These are phyloP conservation scores for Odontocolon sp. DNA, from an alignment of 2,888 invertebrate genomes.

Conservation along the genomic window DNA sequence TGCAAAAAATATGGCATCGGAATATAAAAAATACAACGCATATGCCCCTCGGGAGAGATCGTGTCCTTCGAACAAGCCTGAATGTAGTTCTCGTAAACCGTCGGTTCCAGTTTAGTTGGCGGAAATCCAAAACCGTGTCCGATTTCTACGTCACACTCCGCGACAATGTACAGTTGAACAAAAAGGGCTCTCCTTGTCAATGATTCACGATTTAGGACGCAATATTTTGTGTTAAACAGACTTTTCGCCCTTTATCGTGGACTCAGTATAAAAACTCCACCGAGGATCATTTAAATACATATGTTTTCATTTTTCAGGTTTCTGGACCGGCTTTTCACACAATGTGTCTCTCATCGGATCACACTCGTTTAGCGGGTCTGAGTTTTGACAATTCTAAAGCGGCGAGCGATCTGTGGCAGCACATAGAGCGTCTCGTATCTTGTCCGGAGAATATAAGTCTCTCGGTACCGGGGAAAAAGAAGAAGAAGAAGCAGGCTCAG, in stretches of 20 bases:
- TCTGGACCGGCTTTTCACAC: slow-evolving; percentile 90
- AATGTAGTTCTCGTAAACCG: neutral
- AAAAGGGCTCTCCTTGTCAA: neutral
- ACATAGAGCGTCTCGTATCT: slow-evolving; percentile 87
- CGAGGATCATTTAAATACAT: neutral
- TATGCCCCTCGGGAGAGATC: too few relatives aligned
- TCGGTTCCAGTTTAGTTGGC: slow-evolving; percentile 42
- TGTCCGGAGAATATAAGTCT: slow-evolving; percentile 90
- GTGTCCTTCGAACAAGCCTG: slow-evolving; percentile 1
- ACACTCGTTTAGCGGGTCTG: slow-evolving; percentile 88
- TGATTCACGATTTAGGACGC: neutral
- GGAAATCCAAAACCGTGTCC: slow-evolving; percentile 36
- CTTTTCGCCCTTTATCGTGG: neutral
- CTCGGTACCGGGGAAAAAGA: slow-evolving; percentile 86
- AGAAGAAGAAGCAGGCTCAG: slow-evolving; percentile 83
- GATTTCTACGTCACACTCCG: slow-evolving; percentile 8
- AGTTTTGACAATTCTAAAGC: slow-evolving; percentile 90
- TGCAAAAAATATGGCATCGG: too few relatives aligned
- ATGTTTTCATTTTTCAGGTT: slow-evolving; percentile 69
- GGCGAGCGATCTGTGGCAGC: slow-evolving; percentile 87
- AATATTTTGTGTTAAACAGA: neutral
- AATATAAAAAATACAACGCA: neutral
- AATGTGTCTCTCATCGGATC: slow-evolving; percentile 90
- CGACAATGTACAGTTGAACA: neutral
- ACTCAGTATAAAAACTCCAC: too few relatives aligned